Conservation (phyloP, 2,888 invertebrate species). For the Harpagoxenus sublaevis region DNA sequence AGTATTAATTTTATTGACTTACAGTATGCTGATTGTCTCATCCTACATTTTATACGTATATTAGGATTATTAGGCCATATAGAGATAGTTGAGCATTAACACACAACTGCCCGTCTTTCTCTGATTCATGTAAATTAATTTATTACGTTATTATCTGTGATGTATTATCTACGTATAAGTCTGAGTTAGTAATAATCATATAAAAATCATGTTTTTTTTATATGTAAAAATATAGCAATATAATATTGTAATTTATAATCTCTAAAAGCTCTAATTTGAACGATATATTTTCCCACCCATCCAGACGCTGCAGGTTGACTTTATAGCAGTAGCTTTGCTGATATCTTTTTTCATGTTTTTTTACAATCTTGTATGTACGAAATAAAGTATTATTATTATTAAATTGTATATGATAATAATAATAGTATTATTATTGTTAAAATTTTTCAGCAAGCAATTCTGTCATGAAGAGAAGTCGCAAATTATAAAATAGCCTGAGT, state of each 20-base stretch:
- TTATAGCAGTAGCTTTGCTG: not conserved
- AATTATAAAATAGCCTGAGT: not conserved
- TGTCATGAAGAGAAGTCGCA: not conserved
- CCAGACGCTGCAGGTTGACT: not conserved
- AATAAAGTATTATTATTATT: not conserved
- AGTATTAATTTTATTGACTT: not conserved
- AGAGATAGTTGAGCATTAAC: not conserved
- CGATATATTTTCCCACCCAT: not conserved
- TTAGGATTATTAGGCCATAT: not conserved
- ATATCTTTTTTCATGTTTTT: not conserved
- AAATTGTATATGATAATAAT: not conserved
- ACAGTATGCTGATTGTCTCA: not conserved
- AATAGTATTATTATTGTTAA: not conserved
- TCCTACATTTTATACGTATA: not conserved
- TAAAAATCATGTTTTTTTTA: constrained; percentile 22
- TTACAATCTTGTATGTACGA: not conserved
- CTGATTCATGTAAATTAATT: not conserved
- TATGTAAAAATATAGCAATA: constrained; percentile 14
- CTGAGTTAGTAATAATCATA: not conserved
- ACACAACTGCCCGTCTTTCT: not conserved
- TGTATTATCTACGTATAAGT: not conserved
- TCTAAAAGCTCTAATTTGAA: not conserved
- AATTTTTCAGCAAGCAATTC: not conserved
- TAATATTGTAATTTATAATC: not conserved
- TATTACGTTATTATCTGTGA: not conserved